Conservation (phyloP, 2,113 vertebrate genomes). For the Podarcis muralis region DNA sequence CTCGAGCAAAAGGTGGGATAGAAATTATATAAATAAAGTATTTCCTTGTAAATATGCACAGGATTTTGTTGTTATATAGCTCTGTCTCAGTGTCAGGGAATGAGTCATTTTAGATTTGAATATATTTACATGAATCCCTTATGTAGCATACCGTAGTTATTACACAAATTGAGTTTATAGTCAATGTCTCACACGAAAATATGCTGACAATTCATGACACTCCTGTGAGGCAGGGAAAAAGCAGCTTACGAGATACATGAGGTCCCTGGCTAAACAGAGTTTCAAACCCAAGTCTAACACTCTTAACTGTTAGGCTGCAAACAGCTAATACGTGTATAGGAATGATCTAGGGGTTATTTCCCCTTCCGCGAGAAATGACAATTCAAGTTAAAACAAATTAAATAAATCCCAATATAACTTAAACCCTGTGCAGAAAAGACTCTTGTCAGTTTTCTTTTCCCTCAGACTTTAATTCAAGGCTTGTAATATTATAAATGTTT, state of each 20-base stretch:
- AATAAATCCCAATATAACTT: not conserved
- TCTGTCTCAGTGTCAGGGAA: not conserved
- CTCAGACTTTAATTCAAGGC: constrained; percentile 8
- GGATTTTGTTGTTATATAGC: not conserved
- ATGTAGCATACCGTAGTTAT: not conserved
- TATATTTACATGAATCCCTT: not conserved
- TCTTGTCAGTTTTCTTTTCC: constrained; percentile 19
- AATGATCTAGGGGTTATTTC: not conserved
- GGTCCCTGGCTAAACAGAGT: not conserved
- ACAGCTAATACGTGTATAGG: not conserved
- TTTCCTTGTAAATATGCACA: not conserved
- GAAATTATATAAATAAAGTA: too few species aligned
- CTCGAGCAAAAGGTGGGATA: too few species aligned
- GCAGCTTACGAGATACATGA: not conserved
- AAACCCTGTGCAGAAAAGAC: not conserved
- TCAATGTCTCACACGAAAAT: not conserved
- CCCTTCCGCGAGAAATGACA: not conserved
- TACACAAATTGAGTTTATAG: too few species aligned
- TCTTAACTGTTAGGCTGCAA: not conserved
- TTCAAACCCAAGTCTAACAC: not conserved
- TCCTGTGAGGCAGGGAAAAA: not conserved
- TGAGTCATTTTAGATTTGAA: not conserved
- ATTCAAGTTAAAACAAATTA: not conserved
- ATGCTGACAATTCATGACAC: not conserved
- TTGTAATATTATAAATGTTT: constrained; percentile 21